Evolutionary conservation across 2,888 invertebrate genomes (phyloP).

Genomic region (Drosophila affinis): DNA sequence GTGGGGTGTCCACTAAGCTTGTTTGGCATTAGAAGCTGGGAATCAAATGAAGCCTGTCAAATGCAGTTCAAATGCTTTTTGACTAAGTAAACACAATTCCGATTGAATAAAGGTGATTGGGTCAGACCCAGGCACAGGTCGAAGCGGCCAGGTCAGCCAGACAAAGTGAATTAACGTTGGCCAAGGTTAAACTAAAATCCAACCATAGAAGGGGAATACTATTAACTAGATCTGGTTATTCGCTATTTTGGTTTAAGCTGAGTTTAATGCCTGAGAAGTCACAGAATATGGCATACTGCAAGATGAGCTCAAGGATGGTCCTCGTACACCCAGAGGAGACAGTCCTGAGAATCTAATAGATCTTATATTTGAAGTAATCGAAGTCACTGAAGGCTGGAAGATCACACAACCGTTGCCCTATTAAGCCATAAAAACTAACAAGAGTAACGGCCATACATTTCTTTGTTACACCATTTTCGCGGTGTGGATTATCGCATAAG

Average conservation of each 20-base stretch:
- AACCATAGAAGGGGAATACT: neutral
- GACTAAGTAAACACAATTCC: conserved; percentile 48
- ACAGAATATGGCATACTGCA: no score
- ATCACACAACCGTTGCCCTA: no score
- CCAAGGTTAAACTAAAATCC: conserved; percentile 18
- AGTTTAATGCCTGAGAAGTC: neutral
- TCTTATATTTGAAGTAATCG: no score
- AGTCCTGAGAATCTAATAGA: no score
- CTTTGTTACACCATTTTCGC: no score
- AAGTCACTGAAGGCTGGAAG: no score
- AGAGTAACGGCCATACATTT: no score
- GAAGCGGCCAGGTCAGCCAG: neutral
- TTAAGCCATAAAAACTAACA: no score
- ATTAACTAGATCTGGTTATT: neutral
- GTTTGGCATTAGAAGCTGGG: conserved; percentile 59
- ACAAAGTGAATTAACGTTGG: conserved; percentile 8
- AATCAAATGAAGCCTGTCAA: conserved; percentile 77
- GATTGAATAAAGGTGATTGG: conserved; percentile 47
- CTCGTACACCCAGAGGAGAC: no score
- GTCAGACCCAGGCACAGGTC: neutral
- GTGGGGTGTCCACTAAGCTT: conserved; percentile 61
- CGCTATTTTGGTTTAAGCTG: neutral
- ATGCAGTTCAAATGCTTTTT: conserved; percentile 63
- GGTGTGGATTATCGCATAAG: no score
- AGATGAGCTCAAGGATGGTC: no score